Evolutionary conservation across 35 echinoderm and acorn worm genomes (phyloP).

Genomic region (Strongylocentrotus purpuratus): DNA sequence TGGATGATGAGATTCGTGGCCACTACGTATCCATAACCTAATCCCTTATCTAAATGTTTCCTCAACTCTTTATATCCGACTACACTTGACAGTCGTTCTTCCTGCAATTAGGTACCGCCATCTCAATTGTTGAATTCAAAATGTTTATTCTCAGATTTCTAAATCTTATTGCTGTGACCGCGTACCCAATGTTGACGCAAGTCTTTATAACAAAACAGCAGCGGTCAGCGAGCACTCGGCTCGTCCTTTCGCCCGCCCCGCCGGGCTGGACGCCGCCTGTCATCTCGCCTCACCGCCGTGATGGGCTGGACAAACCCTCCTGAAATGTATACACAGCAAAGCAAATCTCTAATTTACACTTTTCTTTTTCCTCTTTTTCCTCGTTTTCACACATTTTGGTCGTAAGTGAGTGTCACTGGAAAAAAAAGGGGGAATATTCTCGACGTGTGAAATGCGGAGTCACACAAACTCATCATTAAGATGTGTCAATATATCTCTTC

Average conservation of each 20-base stretch:
- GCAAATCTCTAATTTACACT: slow-evolving; percentile 26
- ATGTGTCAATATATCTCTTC: slow-evolving; percentile 29
- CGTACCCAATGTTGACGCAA: not conserved
- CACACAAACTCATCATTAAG: slow-evolving; percentile 30
- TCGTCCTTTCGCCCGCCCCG: not conserved
- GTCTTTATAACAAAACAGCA: not conserved
- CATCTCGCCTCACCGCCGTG: not conserved
- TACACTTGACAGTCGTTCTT: not conserved
- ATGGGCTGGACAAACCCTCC: not conserved
- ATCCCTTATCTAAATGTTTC: slow-evolving; percentile 37
- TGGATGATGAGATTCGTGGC: not conserved
- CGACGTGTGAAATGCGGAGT: not conserved
- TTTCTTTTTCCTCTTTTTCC: not conserved
- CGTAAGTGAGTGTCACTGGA: not conserved
- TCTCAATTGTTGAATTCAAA: not conserved
- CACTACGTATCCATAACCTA: not conserved
- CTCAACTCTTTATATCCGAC: slow-evolving; percentile 16
- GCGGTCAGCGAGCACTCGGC: not conserved
- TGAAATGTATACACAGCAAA: not conserved
- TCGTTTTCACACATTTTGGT: not conserved
- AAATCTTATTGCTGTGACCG: not conserved
- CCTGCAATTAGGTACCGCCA: not conserved
- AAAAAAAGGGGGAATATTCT: not conserved
- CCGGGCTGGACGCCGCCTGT: not conserved
- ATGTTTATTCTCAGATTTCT: not conserved